Conservation (phyloP, 2,888 invertebrate species). For the Phaonia tiefii region DNA sequence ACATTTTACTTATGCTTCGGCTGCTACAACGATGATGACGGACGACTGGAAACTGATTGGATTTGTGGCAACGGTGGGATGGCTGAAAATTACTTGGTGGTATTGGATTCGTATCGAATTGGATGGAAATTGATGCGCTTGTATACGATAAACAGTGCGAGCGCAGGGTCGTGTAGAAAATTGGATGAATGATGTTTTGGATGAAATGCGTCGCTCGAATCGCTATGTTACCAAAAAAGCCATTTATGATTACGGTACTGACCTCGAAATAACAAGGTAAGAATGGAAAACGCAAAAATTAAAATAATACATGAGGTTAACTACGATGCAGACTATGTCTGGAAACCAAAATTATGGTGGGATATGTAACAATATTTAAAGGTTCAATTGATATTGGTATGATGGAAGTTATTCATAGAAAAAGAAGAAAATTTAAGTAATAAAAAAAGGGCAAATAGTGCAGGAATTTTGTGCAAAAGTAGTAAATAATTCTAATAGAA, state of each 20-base stretch:
- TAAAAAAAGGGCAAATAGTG: no score
- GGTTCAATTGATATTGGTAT: no score
- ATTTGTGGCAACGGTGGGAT: constrained; percentile 16
- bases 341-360: no score
- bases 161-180: constrained; percentile 93
- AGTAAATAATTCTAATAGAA: no score
- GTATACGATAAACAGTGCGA: constrained; percentile 80
- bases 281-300: no score
- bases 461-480: no score
- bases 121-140: background rate
- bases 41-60: constrained; percentile 70
- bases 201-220: constrained; percentile 92
- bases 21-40: no score
- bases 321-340: no score
- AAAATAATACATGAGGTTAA: no score
- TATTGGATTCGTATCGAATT: background rate
- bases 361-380: no score
- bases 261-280: constrained; percentile 84
- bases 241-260: constrained; percentile 91
- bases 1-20: constrained; percentile 69
- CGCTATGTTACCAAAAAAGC: constrained; percentile 92
- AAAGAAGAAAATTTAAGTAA: no score
- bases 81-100: background rate
- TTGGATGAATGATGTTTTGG: constrained; percentile 93
- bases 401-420: no score